These are phyloP conservation scores for Lordiphosa stackelbergi DNA, from an alignment of 1,140 invertebrate genomes.

Conservation along the genomic window DNA sequence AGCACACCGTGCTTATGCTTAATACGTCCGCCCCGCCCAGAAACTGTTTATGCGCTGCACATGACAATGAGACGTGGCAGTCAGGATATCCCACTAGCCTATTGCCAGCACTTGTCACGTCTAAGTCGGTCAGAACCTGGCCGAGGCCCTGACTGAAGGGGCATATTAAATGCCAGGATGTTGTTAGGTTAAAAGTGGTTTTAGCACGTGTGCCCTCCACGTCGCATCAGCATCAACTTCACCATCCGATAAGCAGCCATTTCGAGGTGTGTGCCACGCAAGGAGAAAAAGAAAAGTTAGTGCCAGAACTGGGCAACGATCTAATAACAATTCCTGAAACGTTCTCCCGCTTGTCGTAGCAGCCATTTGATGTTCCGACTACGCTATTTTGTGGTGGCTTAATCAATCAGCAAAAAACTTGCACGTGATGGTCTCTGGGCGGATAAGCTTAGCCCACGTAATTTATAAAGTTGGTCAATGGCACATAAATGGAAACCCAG, in stretches of 20 bases:
- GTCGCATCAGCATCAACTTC: conserved; percentile 43
- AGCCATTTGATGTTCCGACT: conserved; percentile 27
- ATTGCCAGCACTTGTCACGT: conserved; percentile 65
- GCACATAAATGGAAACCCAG: conserved; percentile 34
- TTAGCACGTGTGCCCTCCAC: conserved; percentile 66
- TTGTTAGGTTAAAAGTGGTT: conserved; percentile 72
- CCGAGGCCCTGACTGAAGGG: conserved; percentile 6
- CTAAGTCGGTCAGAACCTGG: conserved; percentile 19
- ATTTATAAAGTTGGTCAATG: conserved; percentile 59
- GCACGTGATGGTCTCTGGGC: conserved; percentile 44
- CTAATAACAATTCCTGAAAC: conserved; percentile 69
- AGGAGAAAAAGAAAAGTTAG: conserved; percentile 17
- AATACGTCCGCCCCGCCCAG: conserved; percentile 17
- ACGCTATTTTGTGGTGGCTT: conserved; percentile 55
- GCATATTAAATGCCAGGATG: conserved; percentile 64
- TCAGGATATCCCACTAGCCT: conserved; percentile 32
- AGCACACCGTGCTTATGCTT: conserved; percentile 41
- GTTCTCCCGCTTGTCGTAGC: conserved; percentile 32
- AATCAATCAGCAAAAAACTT: conserved; percentile 68
- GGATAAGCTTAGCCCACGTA: conserved; percentile 27
- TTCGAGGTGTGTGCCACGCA: conserved; percentile 23
- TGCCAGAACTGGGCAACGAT: conserved; percentile 40
- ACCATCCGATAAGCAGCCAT: conserved; percentile 30
- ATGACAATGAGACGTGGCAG: conserved; percentile 60
- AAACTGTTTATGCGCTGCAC: conserved; percentile 57